phyloP scores from a whole-genome alignment of 2,797 vertebrate species.

The Antennarius maculatus region DNA sequence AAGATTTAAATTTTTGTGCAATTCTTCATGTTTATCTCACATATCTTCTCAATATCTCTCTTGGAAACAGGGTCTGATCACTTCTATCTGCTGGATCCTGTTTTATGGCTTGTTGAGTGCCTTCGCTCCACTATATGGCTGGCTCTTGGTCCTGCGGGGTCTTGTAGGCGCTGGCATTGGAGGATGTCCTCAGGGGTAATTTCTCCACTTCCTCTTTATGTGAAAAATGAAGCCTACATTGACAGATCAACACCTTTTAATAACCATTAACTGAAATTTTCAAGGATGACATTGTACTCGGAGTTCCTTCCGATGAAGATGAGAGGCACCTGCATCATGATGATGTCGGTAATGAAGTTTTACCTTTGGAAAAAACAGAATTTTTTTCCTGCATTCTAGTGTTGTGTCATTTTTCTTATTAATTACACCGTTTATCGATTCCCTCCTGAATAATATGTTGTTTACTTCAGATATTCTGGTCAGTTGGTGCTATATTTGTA shows the following conservation, averaged over 20 bases:
- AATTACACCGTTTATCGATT: not conserved
- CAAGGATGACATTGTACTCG: slow-evolving; percentile 89
- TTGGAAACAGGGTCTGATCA: slow-evolving; percentile 80
- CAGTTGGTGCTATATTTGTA: slow-evolving; percentile 87
- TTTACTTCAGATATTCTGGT: slow-evolving; percentile 87
- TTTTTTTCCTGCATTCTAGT: slow-evolving; percentile 1
- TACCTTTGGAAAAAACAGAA: not conserved
- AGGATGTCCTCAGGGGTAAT: slow-evolving; percentile 91
- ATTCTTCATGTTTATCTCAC: not conserved
- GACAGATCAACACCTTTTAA: not conserved
- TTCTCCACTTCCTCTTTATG: slow-evolving; percentile 22
- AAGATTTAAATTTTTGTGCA: not conserved
- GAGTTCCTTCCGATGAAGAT: slow-evolving; percentile 92
- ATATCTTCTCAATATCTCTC: slow-evolving; percentile 3
- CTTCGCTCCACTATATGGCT: slow-evolving; percentile 86
- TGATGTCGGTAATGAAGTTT: slow-evolving; percentile 84
- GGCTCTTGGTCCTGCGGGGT: slow-evolving; percentile 88
- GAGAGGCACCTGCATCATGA: slow-evolving; percentile 87
- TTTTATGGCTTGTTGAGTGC: slow-evolving; percentile 89
- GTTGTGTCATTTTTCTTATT: not conserved
- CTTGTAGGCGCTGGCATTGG: slow-evolving; percentile 90
- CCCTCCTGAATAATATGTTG: slow-evolving; percentile 14
- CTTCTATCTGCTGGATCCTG: slow-evolving; percentile 85
- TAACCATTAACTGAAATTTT: not conserved
- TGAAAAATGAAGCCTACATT: not conserved